Conservation (phyloP, 2,888 invertebrate genomes). For the Trichopria drosophilae region DNA sequence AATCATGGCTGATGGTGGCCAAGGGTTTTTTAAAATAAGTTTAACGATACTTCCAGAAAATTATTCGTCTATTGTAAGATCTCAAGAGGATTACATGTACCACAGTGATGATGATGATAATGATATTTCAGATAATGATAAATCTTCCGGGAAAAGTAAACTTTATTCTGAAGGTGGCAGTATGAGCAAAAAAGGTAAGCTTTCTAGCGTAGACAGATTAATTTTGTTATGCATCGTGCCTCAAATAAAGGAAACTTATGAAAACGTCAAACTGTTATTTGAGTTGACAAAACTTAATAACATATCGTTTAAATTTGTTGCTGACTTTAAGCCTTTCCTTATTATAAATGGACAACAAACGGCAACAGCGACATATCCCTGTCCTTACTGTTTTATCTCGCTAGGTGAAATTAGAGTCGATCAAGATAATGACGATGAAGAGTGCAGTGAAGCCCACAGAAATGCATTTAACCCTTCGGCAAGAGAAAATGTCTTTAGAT, state of each 20-base stretch:
- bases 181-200: constrained; percentile 4
- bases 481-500: neutral
- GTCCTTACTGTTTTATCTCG: too few species aligned
- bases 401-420: too few species aligned
- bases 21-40: constrained; percentile 18
- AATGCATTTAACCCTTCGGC: neutral
- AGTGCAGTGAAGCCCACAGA: neutral
- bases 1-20: too few species aligned
- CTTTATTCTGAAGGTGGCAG: constrained; percentile 8
- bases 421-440: neutral
- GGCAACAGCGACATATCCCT: too few species aligned
- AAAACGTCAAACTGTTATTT: neutral
- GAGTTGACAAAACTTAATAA: neutral
- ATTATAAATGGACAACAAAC: too few species aligned
- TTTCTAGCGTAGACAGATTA: constrained; percentile 7
- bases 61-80: constrained; percentile 1
- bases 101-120: too few species aligned
- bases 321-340: too few species aligned
- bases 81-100: neutral
- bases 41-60: constrained; percentile 12
- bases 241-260: constrained; percentile 4
- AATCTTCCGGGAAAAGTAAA: neutral
- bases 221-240: constrained; percentile 8
- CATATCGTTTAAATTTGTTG: too few species aligned
- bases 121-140: too few species aligned